Conservation (phyloP, 2,888 invertebrate genomes). For the Drosophila tripunctata region DNA sequence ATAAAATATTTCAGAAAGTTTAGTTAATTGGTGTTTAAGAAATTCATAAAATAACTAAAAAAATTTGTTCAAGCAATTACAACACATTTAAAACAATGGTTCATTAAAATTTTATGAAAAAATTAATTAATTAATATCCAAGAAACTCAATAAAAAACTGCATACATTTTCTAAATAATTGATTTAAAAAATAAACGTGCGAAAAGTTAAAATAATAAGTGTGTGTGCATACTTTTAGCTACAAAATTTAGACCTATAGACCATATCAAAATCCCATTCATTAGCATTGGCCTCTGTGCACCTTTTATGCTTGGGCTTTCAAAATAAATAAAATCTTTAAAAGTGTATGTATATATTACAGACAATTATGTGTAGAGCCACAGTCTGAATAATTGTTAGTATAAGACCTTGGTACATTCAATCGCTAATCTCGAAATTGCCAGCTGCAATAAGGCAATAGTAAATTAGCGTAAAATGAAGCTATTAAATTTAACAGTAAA, state of each 20-base stretch:
- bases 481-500: conserved; percentile 48
- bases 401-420: conserved; percentile 41
- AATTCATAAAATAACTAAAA: not conserved
- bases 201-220: not conserved
- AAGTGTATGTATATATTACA: conserved; percentile 5
- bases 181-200: not conserved
- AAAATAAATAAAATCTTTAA: not conserved
- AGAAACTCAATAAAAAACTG: not conserved
- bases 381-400: not conserved
- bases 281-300: not conserved
- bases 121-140: not conserved
- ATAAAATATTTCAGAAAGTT: no score
- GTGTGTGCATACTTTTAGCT: not conserved
- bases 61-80: not conserved
- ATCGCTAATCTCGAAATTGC: not conserved
- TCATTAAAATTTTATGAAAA: not conserved
- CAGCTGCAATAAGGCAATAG: conserved; percentile 14
- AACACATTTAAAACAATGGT: not conserved
- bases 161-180: not conserved
- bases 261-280: not conserved
- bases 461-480: conserved; percentile 2
- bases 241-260: not conserved
- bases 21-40: no score
- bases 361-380: conserved; percentile 39
- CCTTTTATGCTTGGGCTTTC: not conserved